phyloP scores from a whole-genome alignment of 2,113 vertebrate species.

The Lophius piscatorius region DNA sequence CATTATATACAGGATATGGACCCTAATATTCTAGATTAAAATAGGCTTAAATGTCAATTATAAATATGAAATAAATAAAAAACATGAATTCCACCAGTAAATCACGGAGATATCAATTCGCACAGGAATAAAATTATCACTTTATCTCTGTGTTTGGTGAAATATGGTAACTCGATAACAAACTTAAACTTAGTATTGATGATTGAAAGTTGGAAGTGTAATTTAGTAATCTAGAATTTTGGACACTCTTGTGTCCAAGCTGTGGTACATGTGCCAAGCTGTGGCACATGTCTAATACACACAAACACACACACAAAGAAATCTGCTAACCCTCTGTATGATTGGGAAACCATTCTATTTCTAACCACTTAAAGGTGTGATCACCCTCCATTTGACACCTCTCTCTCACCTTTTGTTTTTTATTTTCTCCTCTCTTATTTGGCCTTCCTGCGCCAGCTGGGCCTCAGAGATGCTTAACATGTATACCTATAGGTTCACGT shows the following conservation, averaged over 20 bases:
- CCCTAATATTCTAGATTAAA: too few relatives aligned
- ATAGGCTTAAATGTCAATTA: too few relatives aligned
- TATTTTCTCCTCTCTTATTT: constrained; percentile 42
- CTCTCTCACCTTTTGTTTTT: constrained; percentile 22
- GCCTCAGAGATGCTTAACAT: constrained; percentile 39
- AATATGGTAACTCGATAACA: too few relatives aligned
- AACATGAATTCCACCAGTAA: too few relatives aligned
- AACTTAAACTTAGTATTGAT: too few relatives aligned
- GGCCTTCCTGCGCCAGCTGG: constrained; percentile 35
- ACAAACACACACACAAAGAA: constrained; percentile 36
- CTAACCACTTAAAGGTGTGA: constrained; percentile 60
- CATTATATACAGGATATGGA: too few relatives aligned
- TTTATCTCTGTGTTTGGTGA: too few relatives aligned
- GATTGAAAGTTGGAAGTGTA: too few relatives aligned
- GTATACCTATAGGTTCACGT: constrained; percentile 52
- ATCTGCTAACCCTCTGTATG: constrained; percentile 60
- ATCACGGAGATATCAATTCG: too few relatives aligned
- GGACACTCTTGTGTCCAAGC: constrained; percentile 4
- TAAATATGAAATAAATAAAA: too few relatives aligned
- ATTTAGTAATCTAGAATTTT: too few relatives aligned
- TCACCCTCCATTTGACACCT: constrained; percentile 42
- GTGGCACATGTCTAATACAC: constrained; percentile 32
- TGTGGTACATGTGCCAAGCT: constrained; percentile 56
- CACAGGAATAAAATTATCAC: too few relatives aligned
- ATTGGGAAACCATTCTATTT: constrained; percentile 58